Evolutionary conservation across 2,888 invertebrate species (phyloP).

Genomic region (Brachypterus glaber): DNA sequence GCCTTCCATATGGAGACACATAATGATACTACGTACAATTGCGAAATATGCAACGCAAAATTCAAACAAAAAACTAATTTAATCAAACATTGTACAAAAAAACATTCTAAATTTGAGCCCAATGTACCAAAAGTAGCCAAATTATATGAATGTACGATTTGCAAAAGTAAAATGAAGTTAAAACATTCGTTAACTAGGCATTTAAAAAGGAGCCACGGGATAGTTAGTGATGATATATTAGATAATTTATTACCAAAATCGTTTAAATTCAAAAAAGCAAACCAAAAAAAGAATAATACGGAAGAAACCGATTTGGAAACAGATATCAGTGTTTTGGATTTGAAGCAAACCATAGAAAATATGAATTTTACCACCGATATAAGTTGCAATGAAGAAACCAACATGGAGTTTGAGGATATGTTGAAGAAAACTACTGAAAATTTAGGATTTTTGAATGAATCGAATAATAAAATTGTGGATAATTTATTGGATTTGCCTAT

Average conservation of each 20-base stretch:
- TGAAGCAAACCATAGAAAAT: slow-evolving; percentile 25
- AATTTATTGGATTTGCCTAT: slow-evolving; percentile 18
- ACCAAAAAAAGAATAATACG: slow-evolving; percentile 9
- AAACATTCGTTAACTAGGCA: slow-evolving; percentile 35
- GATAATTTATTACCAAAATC: too few relatives aligned
- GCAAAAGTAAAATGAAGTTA: slow-evolving; percentile 33
- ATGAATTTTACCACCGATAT: slow-evolving; percentile 29
- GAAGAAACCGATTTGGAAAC: slow-evolving; percentile 19
- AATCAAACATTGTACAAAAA: slow-evolving; percentile 23
- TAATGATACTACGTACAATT: slow-evolving; percentile 22
- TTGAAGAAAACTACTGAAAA: slow-evolving; percentile 19
- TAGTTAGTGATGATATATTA: slow-evolving; percentile 5
- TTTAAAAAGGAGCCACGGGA: slow-evolving; percentile 31
- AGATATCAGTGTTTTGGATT: slow-evolving; percentile 17
- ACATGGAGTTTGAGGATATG: slow-evolving; percentile 23
- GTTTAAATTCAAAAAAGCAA: background rate
- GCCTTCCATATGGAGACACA: slow-evolving; percentile 24
- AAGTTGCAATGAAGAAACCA: slow-evolving; percentile 12
- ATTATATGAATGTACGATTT: slow-evolving; percentile 30
- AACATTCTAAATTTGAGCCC: slow-evolving; percentile 11
- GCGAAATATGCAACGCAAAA: slow-evolving; percentile 22
- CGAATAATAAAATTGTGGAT: slow-evolving; percentile 23
- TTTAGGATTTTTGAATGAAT: slow-evolving; percentile 24
- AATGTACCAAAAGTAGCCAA: slow-evolving; percentile 6
- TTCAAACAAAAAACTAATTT: slow-evolving; percentile 23